A percentile compares a stretch with the other conserved stretches of the same genome.
These are phyloP conservation scores for Ellobius talpinus DNA, from an alignment of 2,113 vertebrate genomes.

Conservation along the genomic window DNA sequence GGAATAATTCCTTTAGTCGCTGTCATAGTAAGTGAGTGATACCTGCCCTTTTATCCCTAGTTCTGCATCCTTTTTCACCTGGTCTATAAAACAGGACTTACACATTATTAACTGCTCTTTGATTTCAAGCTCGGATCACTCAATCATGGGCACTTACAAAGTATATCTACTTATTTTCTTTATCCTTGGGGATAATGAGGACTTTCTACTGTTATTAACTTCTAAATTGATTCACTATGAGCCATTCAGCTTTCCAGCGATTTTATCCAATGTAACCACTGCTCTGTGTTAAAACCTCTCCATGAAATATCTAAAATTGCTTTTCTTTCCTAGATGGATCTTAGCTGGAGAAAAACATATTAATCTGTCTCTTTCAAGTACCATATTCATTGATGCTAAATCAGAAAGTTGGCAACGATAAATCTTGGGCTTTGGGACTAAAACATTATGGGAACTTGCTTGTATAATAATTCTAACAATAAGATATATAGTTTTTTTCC, in stretches of 20 bases:
- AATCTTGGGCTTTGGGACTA: background rate
- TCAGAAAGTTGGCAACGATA: slow-evolving; percentile 1
- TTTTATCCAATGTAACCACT: background rate
- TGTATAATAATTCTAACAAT: background rate
- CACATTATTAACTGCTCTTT: background rate
- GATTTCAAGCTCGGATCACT: background rate
- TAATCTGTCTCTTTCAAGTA: background rate
- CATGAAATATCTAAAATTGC: slow-evolving; percentile 4
- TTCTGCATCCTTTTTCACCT: background rate
- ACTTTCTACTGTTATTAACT: background rate
- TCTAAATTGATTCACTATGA: background rate
- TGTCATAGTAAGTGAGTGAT: too few species aligned
- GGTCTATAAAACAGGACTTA: background rate
- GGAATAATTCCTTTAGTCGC: background rate
- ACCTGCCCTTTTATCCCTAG: fast-evolving
- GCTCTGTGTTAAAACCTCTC: background rate
- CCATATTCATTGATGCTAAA: background rate
- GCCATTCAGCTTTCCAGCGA: background rate
- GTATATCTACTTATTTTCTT: background rate
- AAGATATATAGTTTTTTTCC: background rate
- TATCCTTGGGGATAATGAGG: background rate
- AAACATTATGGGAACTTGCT: background rate
- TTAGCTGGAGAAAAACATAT: background rate
- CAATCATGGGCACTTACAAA: background rate
- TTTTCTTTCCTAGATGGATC: background rate